Evolutionary conservation across 2,113 vertebrate genomes (phyloP).

Genomic region (Stigmatopora argus): DNA sequence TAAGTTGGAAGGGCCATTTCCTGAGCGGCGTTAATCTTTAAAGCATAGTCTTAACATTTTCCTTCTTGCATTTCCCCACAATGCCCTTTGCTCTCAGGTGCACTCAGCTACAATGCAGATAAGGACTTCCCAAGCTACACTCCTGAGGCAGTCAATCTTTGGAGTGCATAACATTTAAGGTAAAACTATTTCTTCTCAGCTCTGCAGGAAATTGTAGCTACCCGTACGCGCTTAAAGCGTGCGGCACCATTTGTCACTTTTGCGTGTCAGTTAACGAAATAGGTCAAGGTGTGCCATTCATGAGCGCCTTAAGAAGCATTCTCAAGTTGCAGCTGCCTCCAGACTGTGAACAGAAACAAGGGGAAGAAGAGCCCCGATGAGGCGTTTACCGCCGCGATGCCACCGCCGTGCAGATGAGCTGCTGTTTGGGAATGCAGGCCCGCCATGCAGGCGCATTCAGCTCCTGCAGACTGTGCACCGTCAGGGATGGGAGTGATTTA

Average conservation of each 20-base stretch:
- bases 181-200: slow-evolving; percentile 26
- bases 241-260: slow-evolving; percentile 41
- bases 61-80: background rate
- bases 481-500: slow-evolving; percentile 42
- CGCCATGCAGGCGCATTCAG: slow-evolving; percentile 60
- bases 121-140: slow-evolving; percentile 10
- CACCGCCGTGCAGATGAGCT: slow-evolving; percentile 45
- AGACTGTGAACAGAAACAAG: slow-evolving; percentile 22
- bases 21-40: background rate
- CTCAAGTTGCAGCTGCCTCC: slow-evolving; percentile 42
- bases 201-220: slow-evolving; percentile 29
- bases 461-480: slow-evolving; percentile 55
- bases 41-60: background rate
- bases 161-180: slow-evolving; percentile 12
- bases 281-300: slow-evolving; percentile 34
- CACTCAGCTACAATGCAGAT: slow-evolving; percentile 3
- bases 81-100: slow-evolving; percentile 12
- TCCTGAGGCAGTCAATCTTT: slow-evolving; percentile 22
- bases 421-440: slow-evolving; percentile 49
- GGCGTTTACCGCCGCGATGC: slow-evolving; percentile 29
- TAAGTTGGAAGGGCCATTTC: background rate
- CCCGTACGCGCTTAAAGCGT: slow-evolving; percentile 31
- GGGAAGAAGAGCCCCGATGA: slow-evolving; percentile 7
- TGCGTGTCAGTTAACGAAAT: slow-evolving; percentile 44
- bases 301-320: slow-evolving; percentile 35